phyloP scores from a whole-genome alignment of 23 tunicate genomes.

The Ciona savignyi region DNA sequence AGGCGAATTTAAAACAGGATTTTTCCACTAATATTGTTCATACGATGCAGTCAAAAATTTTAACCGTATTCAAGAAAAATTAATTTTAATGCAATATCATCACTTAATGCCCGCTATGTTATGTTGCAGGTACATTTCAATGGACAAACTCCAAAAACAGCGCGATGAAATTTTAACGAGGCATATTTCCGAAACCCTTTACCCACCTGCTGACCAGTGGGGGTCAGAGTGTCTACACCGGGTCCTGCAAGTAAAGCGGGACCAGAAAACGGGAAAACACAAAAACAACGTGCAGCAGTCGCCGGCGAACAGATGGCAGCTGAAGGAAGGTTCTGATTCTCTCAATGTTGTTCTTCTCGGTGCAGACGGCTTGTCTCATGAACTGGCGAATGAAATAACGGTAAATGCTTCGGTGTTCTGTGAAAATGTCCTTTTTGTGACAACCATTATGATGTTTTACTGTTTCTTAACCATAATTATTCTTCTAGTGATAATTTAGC shows the following conservation, averaged over 20 bases:
- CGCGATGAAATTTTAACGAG: constrained; percentile 62
- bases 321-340: constrained; percentile 58
- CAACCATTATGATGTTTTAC: neutral
- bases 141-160: constrained; percentile 51
- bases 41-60: too few relatives aligned
- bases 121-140: constrained; percentile 47
- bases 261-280: constrained; percentile 3
- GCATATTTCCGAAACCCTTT: constrained; percentile 46
- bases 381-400: constrained; percentile 85
- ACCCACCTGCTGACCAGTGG: constrained; percentile 76
- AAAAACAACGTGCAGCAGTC: constrained; percentile 10
- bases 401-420: constrained; percentile 10
- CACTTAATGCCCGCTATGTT: neutral
- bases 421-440: neutral
- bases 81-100: too few relatives aligned
- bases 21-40: too few relatives aligned
- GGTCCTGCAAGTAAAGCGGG: constrained; percentile 17
- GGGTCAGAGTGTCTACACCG: constrained; percentile 39
- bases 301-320: constrained; percentile 41
- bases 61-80: neutral
- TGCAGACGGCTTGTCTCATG: constrained; percentile 60
- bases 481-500: too few relatives aligned
- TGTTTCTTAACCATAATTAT: neutral
- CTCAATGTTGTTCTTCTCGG: constrained; percentile 87
- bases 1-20: too few relatives aligned